A percentile compares a stretch with the other conserved stretches of the same genome.
phyloP scores from a whole-genome alignment of 2,113 vertebrate genomes.

The Neomonachus schauinslandi region DNA sequence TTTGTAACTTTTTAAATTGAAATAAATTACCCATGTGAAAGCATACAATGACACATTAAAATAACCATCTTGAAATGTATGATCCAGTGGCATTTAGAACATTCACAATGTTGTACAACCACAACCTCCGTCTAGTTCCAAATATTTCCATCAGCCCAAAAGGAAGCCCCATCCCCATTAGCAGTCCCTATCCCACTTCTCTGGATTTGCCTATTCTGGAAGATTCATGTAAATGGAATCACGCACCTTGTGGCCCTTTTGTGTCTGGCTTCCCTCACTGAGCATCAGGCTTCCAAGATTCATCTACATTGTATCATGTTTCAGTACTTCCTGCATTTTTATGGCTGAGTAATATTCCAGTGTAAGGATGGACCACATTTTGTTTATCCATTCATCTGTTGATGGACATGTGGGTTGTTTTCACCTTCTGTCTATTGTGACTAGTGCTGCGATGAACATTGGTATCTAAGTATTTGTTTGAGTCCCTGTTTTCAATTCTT shows the following conservation, averaged over 20 bases:
- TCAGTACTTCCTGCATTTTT: background rate
- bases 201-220: background rate
- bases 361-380: rapidly evolving
- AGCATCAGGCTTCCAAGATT: background rate
- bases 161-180: background rate
- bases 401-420: background rate
- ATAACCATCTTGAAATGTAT: background rate
- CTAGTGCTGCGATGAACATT: background rate
- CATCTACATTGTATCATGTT: too few species aligned
- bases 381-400: background rate
- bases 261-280: background rate
- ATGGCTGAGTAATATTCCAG: background rate
- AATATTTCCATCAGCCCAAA: background rate
- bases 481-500: background rate
- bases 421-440: background rate
- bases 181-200: background rate
- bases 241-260: background rate
- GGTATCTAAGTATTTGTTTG: background rate
- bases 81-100: background rate
- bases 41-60: background rate
- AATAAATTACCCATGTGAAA: background rate
- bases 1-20: too few species aligned
- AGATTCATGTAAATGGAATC: background rate
- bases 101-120: background rate
- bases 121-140: background rate